Base-by-base conservation (phyloP, 2,888 invertebrate species). In the Ochropleura plecta region DNA sequence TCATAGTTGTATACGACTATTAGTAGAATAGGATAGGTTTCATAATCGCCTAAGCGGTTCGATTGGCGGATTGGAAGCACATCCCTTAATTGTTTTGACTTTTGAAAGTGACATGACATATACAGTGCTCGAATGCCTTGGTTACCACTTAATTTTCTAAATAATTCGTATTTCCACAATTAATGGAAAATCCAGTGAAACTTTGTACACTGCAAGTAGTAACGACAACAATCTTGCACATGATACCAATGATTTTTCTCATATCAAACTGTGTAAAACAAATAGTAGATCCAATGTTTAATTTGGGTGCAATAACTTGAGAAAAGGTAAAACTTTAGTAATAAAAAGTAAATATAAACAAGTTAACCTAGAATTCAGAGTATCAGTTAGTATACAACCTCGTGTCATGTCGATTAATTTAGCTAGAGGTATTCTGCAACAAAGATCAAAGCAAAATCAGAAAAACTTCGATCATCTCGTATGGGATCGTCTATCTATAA, bases 261-360 rank as follows among this genome's bases (percentile, higher is more conserved):
- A 40, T 5, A 12, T 53, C 51, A 46, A 66, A 46, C 51, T 14
- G 10, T 55, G 10, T 6, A 3, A 64, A 44, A 46, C 48, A 10
- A 5, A 46, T 6, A 16, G 42, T 30, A 55, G 46, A 8, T 57
- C 3, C 16, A 60, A 48, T 72, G 30, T 49, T 16, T 59, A 40
- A 20, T 18, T 49, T 77, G 20, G 78, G 67, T 20, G 67, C 73
- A 70, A 30, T 82, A 62, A 82, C 82, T 70, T 82, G 78, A 82
- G 20, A 44, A n/a, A 49, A 51, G 64, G 66, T 70, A 44, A 40
- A 73, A 20, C 4, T 60, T 53, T 46, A 78, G 10, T 30, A 40
- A n/a, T 70, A 14, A 18, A 76, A 46, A 20, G 18, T 59, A 8
- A 18, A 0, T 2, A n/a, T 0, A 42, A 59, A 6, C 6, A 51